Conservation (phyloP, 2,888 invertebrate species). For the Limenitis camilla region DNA sequence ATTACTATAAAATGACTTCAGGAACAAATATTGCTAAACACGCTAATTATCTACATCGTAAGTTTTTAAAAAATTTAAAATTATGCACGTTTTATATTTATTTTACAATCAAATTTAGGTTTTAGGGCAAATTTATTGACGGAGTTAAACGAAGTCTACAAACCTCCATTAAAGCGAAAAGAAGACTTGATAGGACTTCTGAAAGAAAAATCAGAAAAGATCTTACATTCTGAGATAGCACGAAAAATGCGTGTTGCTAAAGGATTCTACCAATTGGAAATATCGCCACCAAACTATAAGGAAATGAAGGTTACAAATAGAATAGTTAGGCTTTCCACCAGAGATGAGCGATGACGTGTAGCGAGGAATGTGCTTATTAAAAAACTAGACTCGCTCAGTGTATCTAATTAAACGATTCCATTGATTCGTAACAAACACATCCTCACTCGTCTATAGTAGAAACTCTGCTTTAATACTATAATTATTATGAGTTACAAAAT, state of each 20-base stretch:
- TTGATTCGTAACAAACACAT: no score
- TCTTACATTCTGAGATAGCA: conserved; percentile 42
- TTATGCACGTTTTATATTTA: no score
- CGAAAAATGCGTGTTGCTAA: conserved; percentile 47
- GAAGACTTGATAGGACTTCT: conserved; percentile 27
- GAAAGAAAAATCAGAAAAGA: conserved; percentile 40
- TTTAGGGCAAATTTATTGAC: conserved; percentile 8
- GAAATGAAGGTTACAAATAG: conserved; percentile 40
- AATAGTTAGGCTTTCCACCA: not conserved
- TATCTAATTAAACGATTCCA: no score
- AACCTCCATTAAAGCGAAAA: conserved; percentile 35
- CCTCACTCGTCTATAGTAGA: no score
- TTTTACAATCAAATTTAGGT: conserved; percentile 11
- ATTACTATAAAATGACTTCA: conserved; percentile 8
- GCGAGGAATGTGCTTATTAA: no score
- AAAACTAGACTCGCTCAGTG: no score
- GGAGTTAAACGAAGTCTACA: conserved; percentile 29
- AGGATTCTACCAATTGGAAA: conserved; percentile 54
- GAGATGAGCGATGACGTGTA: not conserved
- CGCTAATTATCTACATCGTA: conserved; percentile 6
- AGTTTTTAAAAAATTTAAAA: not conserved
- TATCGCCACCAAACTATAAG: conserved; percentile 41
- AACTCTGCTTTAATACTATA: no score
- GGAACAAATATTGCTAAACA: conserved; percentile 8
- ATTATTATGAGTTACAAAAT: no score